Conservation (phyloP, 2,797 vertebrate species). For the Sciaenops ocellatus region DNA sequence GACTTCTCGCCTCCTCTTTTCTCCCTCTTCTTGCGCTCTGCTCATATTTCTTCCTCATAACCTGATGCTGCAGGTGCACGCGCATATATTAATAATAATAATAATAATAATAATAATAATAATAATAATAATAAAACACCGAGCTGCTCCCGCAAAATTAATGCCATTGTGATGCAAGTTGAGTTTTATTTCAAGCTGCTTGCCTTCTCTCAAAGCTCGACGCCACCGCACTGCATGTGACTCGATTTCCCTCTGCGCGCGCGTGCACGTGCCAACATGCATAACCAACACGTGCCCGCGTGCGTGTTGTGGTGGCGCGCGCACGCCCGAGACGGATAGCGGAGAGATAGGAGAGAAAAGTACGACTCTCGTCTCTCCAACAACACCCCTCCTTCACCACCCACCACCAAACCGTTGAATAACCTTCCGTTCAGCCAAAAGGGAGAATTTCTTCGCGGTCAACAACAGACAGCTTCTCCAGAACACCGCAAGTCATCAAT, state of each 20-base stretch:
- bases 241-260: constrained; percentile 57
- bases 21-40: not conserved
- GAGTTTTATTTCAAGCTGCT: constrained; percentile 58
- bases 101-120: constrained; percentile 2
- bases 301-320: constrained; percentile 43
- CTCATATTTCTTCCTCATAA: constrained; percentile 29
- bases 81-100: constrained; percentile 29
- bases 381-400: not conserved
- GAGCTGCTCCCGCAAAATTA: constrained; percentile 20
- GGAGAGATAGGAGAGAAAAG: constrained; percentile 20
- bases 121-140: not conserved
- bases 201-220: constrained; percentile 39
- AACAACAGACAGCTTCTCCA: constrained; percentile 24
- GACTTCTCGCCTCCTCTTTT: constrained; percentile 5
- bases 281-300: constrained; percentile 76
- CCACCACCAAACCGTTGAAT: constrained; percentile 33
- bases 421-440: constrained; percentile 33
- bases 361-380: constrained; percentile 12
- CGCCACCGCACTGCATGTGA: constrained; percentile 71
- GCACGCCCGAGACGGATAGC: constrained; percentile 34
- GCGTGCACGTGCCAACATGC: constrained; percentile 69
- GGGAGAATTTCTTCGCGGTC: constrained; percentile 18
- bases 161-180: constrained; percentile 47
- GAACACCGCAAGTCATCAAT: constrained; percentile 46
- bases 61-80: constrained; percentile 67